Percentiles rank a stretch among this genome's conserved stretches.
Evolutionary conservation across 1,140 invertebrate species (phyloP).

Genomic region (Lerema accius): DNA sequence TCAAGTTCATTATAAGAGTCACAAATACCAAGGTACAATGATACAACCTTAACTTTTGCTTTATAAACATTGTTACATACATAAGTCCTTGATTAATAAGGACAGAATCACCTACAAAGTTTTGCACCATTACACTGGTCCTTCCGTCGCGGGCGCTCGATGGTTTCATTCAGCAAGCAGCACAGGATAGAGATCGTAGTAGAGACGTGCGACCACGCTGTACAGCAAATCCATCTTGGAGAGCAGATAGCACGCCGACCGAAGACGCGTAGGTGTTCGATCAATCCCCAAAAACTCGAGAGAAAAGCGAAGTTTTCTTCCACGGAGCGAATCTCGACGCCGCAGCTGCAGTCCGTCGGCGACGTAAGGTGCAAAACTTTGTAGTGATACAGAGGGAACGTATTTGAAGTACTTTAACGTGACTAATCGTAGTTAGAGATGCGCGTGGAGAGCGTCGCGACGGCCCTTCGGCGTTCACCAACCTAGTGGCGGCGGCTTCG

Average conservation of each 20-base stretch:
- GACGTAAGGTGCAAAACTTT: constrained; percentile 77
- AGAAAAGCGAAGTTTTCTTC: constrained; percentile 10
- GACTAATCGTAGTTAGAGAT: constrained; percentile 65
- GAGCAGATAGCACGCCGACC: constrained; percentile 6
- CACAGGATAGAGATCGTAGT: not conserved
- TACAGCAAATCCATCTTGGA: constrained; percentile 11
- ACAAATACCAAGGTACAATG: constrained; percentile 7
- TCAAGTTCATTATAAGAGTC: constrained; percentile 32
- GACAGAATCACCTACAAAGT: constrained; percentile 80
- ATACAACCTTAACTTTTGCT: constrained; percentile 12
- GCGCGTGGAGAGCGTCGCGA: constrained; percentile 65
- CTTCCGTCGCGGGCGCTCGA: constrained; percentile 4
- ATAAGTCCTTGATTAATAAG: constrained; percentile 19
- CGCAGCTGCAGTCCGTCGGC: constrained; percentile 21
- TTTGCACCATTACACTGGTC: constrained; percentile 76
- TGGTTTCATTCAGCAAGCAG: not conserved
- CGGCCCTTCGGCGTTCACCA: constrained; percentile 71
- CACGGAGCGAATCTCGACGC: not conserved
- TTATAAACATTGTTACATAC: not conserved
- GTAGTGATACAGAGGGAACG: constrained; percentile 65
- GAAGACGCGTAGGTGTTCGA: not conserved
- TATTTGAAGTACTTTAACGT: constrained; percentile 51
- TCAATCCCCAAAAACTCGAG: not conserved
- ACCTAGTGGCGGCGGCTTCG: constrained; percentile 75
- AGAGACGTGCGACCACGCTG: constrained; percentile 1